Base-by-base conservation (phyloP, 2,113 vertebrate genomes). In the Sclerurus mexicanus region DNA sequence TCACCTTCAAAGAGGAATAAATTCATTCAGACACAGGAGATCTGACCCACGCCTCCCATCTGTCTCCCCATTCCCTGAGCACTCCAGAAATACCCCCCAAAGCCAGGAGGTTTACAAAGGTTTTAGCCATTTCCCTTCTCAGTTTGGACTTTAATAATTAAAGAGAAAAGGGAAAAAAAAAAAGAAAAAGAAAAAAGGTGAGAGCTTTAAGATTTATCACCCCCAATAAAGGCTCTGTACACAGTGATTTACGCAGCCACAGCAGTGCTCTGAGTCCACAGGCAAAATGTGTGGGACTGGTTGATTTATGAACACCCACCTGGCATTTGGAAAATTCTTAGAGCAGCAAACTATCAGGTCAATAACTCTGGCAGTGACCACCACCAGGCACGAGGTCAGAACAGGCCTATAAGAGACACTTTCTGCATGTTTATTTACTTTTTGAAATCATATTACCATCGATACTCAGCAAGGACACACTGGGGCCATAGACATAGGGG, bases 401-500 rank as follows among this genome's bases (percentile, higher is more conserved):
- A 28, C 49, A 52, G 42, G 3, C 17, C 53, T 60, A 13, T 5
- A 40, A 40, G 27, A 40, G 2, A 14, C 17, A 4, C n/a, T 49
- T 24, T 7, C 13, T 5, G 46, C 7, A 0, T 11, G 9, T 40
- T 89, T 52, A 20, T 42, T 71, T 21, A 31, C 33, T 14, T 44
- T 52, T 28, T 0, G 6, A 55, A 44, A 33, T 17, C 68, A 9
- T 24, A 2, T 37, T 18, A 3, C 8, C 25, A 13, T 8, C 39
- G 6, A 1, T 0, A 3, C 52, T 19, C 4, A 30, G 30, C 11
- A 17, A 46, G 82, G 78, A 27, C 35, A 24, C 0, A 0, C 25
- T 8, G 0, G 3, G 59, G 46, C 49, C 59, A 10, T 0, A 31
- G 52, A 3, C 9, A 5, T 0, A 3, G 18, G 10, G 44, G 7